Evolutionary conservation across 2,888 invertebrate species (phyloP), one percentile per base, ranked within the genome.

Genomic region (Eledone cirrhosa): DNA sequence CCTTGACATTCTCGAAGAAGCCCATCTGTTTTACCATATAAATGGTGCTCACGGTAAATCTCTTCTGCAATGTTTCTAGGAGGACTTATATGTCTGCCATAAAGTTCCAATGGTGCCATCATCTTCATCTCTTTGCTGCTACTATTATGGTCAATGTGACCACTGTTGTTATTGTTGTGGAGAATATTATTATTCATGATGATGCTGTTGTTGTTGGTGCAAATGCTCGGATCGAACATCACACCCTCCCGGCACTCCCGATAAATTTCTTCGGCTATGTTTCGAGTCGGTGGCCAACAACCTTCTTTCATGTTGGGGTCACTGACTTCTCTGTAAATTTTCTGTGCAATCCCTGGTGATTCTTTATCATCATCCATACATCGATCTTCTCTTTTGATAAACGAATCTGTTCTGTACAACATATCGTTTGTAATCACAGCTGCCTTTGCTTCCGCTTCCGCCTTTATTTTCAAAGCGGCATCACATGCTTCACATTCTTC

Each of bases 401-500:
- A 33, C 2, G 22, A 31, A 14, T 13, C 33, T 1, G 72, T 13
- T 41, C 22, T 33, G n/a, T 72, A 41, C 33, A 41, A 16, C 7
- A 41, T 41, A 41, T 31, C 22, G 13, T n/a, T n/a, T 14, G 72
- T 29, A 31, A 72, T 72, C 72, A 72, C 41, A 2, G 72, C 72
- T 3, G 72, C 72, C 72, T 72, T 72, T 0, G 24, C 33, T 16
- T 41, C 41, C 19, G 33, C 72, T 5, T 72, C 72, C 0, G 72
- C 33, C 41, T 72, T 72, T n/a, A 72, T 72, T 1, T 72, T 72
- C 72, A 72, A 41, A 14, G 72, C 72, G 13, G 72, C 33, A 41
- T 72, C 72, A 41, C 72, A 72, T 22, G 72, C 72, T 11, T 72
- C 72, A n/a, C 72, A 72, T 72, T 72, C 72, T 72, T 72, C 72